A percentile compares a stretch with the other conserved stretches of the same genome.
phyloP scores from a whole-genome alignment of 2,113 vertebrate genomes.

The Pipra filicauda region DNA sequence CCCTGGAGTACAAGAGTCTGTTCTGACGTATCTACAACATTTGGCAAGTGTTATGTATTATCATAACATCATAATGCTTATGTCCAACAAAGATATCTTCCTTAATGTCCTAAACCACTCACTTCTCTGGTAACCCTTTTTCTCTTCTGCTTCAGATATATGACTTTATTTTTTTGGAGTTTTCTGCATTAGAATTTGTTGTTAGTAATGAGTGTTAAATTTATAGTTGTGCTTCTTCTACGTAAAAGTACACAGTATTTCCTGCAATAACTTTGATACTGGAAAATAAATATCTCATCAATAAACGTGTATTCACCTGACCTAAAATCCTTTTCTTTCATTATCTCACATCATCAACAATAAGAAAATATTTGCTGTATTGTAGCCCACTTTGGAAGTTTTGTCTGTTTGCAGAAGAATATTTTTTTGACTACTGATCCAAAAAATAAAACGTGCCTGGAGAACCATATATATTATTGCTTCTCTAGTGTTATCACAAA shows the following conservation, averaged over 20 bases:
- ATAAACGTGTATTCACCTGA: background rate
- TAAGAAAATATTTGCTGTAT: background rate
- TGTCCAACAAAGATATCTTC: background rate
- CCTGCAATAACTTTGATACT: background rate
- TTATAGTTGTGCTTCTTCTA: background rate
- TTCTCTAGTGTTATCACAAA: background rate
- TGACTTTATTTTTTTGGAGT: background rate
- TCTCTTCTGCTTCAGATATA: background rate
- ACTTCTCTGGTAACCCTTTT: background rate
- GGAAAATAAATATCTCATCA: background rate
- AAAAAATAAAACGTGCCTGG: background rate
- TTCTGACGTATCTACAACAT: background rate
- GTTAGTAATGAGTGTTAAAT: background rate
- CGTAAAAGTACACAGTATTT: background rate
- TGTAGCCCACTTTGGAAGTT: background rate
- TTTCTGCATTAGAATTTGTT: background rate
- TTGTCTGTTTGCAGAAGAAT: background rate
- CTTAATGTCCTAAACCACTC: background rate
- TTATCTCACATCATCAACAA: background rate
- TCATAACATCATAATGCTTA: background rate
- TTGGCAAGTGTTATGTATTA: background rate
- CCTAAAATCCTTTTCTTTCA: background rate
- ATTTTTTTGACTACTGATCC: background rate
- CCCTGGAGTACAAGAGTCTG: background rate
- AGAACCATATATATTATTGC: background rate